Base-by-base conservation (phyloP, 2,888 invertebrate genomes). In the Clepsis dumicolana region DNA sequence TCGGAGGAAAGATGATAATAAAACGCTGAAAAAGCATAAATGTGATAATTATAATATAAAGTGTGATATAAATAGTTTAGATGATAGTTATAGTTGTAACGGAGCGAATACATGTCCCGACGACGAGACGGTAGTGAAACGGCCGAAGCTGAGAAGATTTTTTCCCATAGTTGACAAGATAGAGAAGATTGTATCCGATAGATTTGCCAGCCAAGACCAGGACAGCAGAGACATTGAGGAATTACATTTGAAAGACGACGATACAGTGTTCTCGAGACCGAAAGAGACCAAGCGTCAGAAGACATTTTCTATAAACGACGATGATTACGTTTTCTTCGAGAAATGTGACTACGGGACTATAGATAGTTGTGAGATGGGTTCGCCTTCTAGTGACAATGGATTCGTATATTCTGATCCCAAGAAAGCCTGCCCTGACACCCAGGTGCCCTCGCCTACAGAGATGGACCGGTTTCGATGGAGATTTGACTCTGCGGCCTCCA, bases 401-500 rank as follows among this genome's bases (percentile, higher is more conserved):
- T 88, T 89, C 54, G 74, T 79, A 21, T 90, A 87, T 71, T 86
- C 89, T 8, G 86, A 85, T 41, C 78, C 80, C 0, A 76, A 72
- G 53, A 83, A 77, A 65, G 73, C 76, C 38, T 77, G 72, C 61
- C 73, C 71, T 41, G 83, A 82, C n/a, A 82, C 79, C 29, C 91
- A 91, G 73, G 94, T 97, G 69, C 97, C 97, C 7, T 95, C 96
- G 0, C 95, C 95, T 0, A 93, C 94, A 32, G 97, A 97, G 74
- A 95, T 96, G 88, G 96, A 96, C 64, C 94, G 95, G 72, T 97
- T 97, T 80, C 92, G 96, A 8, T 95, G 96, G 82, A 95, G 96
- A 32, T 92, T 97, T 78, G 96, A 96, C 77, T 96, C 96, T 57
- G 97, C 97, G 0, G 96, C 97, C 0, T 96, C 96, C 0, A 96